phyloP scores from a whole-genome alignment of 2,797 vertebrate genomes.

The Siniperca undulata region DNA sequence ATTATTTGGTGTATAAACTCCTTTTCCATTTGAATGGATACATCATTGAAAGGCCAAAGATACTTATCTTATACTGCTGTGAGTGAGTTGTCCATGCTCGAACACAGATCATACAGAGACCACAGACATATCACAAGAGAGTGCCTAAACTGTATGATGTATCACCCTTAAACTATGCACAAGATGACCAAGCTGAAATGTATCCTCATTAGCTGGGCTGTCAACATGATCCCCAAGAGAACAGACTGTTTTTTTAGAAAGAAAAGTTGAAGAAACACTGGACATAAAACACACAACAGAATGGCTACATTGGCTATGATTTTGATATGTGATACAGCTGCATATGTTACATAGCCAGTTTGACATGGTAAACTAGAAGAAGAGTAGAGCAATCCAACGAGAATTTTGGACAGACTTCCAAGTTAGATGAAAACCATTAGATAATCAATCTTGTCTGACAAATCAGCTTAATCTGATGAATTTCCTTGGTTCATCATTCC shows the following conservation, averaged over 20 bases:
- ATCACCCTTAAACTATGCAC: conserved; percentile 2
- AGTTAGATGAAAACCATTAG: background rate
- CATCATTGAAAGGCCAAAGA: background rate
- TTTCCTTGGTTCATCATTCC: conserved; percentile 13
- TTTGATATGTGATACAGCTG: background rate
- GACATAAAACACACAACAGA: background rate
- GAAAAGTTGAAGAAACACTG: background rate
- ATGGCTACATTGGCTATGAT: background rate
- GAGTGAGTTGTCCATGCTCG: background rate
- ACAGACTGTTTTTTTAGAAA: background rate
- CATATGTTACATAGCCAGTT: background rate
- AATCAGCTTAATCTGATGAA: conserved; percentile 33
- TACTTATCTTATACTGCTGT: background rate
- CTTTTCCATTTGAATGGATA: background rate
- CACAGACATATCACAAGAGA: background rate
- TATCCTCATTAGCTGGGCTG: conserved; percentile 34
- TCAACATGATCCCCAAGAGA: background rate
- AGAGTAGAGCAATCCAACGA: background rate
- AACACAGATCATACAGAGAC: background rate
- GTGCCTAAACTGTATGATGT: background rate
- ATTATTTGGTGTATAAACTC: background rate
- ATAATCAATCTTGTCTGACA: conserved; percentile 32
- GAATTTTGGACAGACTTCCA: background rate
- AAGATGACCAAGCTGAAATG: conserved; percentile 35
- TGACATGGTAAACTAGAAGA: background rate